Evolutionary conservation across 2,888 invertebrate genomes (phyloP).

Genomic region (Drosophila kambysellisi): DNA sequence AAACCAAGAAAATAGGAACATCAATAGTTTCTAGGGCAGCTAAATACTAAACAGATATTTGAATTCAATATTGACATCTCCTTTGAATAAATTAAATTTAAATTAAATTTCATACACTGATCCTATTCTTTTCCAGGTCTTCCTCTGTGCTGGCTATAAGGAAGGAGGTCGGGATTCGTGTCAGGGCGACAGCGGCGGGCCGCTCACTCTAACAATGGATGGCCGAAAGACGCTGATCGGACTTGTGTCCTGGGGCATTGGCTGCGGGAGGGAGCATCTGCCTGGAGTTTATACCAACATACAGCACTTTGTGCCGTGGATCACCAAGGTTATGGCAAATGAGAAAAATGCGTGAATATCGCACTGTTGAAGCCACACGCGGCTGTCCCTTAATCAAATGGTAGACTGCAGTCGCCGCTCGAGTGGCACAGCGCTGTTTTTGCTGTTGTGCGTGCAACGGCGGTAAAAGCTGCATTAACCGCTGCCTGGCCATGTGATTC

Average conservation of each 20-base stretch:
- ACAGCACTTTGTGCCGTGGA: constrained; percentile 96
- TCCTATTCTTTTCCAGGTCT: constrained; percentile 85
- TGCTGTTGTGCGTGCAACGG: constrained; percentile 11
- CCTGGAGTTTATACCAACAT: constrained; percentile 97
- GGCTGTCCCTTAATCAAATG: constrained; percentile 38
- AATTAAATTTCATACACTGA: neutral
- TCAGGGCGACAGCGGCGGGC: constrained; percentile 93
- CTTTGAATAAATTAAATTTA: neutral
- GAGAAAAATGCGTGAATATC: constrained; percentile 82
- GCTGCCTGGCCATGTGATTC: constrained; percentile 75
- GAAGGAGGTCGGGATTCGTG: constrained; percentile 92
- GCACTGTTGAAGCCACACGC: constrained; percentile 11
- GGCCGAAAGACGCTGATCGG: constrained; percentile 95
- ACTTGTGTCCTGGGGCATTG: constrained; percentile 95
- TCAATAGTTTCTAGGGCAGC: neutral
- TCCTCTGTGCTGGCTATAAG: constrained; percentile 96
- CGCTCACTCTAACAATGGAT: constrained; percentile 93
- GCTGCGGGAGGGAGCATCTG: constrained; percentile 94
- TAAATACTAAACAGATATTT: too few species aligned
- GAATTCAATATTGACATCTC: neutral
- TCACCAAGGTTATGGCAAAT: constrained; percentile 91
- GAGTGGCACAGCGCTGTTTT: constrained; percentile 30
- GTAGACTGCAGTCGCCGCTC: constrained; percentile 63
- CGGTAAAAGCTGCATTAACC: constrained; percentile 28
- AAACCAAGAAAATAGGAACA: neutral